These are phyloP conservation scores for Ctenodactylus gundi DNA, from an alignment of 2,113 vertebrate genomes.

Conservation along the genomic window DNA sequence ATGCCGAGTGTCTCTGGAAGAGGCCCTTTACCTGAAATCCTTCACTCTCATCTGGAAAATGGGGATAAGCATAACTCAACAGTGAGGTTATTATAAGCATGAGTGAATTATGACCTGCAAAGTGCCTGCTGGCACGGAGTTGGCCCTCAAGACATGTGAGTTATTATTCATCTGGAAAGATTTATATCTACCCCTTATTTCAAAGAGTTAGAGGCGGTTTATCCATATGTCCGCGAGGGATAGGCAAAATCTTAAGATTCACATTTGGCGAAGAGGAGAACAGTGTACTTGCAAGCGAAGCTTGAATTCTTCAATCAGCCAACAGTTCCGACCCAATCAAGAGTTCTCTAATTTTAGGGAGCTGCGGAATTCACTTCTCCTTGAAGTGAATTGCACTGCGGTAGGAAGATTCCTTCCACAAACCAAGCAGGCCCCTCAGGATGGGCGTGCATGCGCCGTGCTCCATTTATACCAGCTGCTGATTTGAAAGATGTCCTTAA, in stretches of 20 bases:
- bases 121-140: neutral
- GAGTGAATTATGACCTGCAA: neutral
- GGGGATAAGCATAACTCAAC: neutral
- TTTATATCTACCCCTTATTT: neutral
- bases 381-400: neutral
- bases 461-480: slow-evolving; percentile 9
- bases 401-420: neutral
- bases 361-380: neutral
- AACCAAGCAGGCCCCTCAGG: neutral
- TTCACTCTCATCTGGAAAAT: neutral
- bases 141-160: neutral
- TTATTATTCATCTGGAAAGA: slow-evolving; percentile 19
- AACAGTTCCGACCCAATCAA: neutral
- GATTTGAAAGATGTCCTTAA: slow-evolving; percentile 45
- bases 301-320: neutral
- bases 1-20: neutral
- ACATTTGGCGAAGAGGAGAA: neutral
- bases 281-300: neutral
- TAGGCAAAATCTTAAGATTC: slow-evolving; percentile 7
- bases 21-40: neutral
- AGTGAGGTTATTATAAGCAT: neutral
- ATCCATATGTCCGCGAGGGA: neutral
- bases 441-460: neutral
- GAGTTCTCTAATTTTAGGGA: slow-evolving; percentile 11
- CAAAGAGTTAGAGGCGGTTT: slow-evolving; percentile 8